phyloP scores from a whole-genome alignment of 2,888 invertebrate species.

The Bruchidius siliquastri region DNA sequence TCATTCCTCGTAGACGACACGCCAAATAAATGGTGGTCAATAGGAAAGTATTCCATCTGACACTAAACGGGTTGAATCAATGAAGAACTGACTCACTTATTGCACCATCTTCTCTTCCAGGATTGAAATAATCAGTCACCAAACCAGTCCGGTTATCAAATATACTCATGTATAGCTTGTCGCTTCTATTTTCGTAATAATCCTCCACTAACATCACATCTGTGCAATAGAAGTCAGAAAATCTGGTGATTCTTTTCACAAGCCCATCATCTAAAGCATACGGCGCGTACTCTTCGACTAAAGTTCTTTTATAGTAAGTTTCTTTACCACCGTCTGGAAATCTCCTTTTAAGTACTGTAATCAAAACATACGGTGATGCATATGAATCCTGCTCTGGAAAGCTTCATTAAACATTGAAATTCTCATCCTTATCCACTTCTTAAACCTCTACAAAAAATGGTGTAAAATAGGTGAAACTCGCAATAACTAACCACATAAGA shows the following conservation, averaged over 20 bases:
- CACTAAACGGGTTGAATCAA: no score
- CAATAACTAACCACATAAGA: no score
- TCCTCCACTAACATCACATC: conserved; percentile 52
- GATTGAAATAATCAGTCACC: conserved; percentile 57
- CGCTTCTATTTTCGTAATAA: conserved; percentile 61
- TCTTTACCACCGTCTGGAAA: conserved; percentile 70
- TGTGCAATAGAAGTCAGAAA: conserved; percentile 56
- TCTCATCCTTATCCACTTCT: no score
- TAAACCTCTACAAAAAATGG: no score
- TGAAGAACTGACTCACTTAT: no score
- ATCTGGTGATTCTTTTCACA: conserved; percentile 58
- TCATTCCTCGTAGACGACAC: no score
- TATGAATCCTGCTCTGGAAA: no score
- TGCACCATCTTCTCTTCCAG: conserved; percentile 66
- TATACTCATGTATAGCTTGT: conserved; percentile 55
- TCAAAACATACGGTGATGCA: not conserved
- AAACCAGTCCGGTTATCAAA: conserved; percentile 52
- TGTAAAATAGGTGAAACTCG: no score
- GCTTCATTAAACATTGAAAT: not conserved
- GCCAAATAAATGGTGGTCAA: no score
- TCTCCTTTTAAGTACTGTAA: conserved; percentile 47
- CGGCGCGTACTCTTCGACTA: conserved; percentile 73
- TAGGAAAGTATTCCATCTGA: no score
- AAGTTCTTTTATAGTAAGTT: conserved; percentile 66
- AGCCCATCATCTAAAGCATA: conserved; percentile 72